Evolutionary conservation across 37 sponge, comb jelly and placozoan species (phyloP).

Genomic region (Axinella damicornis): DNA sequence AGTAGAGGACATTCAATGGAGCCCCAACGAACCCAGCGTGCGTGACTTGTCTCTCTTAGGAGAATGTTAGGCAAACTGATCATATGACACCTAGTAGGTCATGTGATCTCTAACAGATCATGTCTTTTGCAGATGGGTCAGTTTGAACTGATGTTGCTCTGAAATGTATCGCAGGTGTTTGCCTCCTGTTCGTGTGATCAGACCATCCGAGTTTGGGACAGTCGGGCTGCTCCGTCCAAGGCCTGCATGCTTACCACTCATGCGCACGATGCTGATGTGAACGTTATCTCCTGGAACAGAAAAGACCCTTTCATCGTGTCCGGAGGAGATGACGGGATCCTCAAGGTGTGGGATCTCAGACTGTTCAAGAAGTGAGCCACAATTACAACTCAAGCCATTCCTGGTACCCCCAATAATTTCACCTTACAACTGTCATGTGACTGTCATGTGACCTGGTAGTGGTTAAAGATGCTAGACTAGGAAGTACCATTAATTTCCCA

Average conservation of each 20-base stretch:
- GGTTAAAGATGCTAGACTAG: neutral
- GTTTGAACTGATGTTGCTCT: neutral
- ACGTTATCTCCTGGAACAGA: conserved; percentile 97
- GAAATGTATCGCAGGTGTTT: conserved; percentile 77
- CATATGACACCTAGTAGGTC: too few relatives aligned
- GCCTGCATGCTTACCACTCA: conserved; percentile 95
- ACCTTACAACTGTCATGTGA: too few relatives aligned
- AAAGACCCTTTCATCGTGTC: conserved; percentile 88
- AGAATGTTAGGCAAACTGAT: too few relatives aligned
- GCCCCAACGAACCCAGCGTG: conserved; percentile 94
- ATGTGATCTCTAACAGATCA: neutral
- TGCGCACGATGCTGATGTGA: conserved; percentile 96
- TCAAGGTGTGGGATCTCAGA: conserved; percentile 98
- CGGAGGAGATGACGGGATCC: conserved; percentile 96
- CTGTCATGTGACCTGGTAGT: too few relatives aligned
- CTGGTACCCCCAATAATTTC: too few relatives aligned
- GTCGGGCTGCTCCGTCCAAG: conserved; percentile 82
- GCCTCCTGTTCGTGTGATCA: conserved; percentile 94
- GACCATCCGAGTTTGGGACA: conserved; percentile 93
- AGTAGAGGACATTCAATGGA: conserved; percentile 99
- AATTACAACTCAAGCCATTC: too few relatives aligned
- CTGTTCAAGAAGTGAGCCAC: conserved; percentile 80
- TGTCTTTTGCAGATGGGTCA: neutral
- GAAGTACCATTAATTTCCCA: neutral
- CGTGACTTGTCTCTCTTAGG: too few relatives aligned